Base-by-base conservation (phyloP, 2,888 invertebrate genomes). In the Nomada ferruginata region DNA sequence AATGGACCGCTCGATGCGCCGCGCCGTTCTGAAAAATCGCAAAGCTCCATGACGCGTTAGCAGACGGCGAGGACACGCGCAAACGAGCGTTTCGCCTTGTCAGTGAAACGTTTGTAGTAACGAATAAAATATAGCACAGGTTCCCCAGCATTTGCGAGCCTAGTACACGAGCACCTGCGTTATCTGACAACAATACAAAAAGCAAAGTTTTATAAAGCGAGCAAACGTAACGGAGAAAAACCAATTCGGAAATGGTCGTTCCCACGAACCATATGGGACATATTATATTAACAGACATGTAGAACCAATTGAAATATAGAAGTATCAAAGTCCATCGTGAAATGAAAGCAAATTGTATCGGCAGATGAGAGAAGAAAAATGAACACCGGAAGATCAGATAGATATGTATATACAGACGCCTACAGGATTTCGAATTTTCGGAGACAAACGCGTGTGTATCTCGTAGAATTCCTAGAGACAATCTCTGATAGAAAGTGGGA, bases 401-500 rank as follows among this genome's bases (percentile, higher is more conserved):
- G 36, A 36, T 36, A 36, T 36, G 36, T 36, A 42, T 20, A 4
- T 26, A 50, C 18, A 52, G n/a, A n/a, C 7, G 29, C 18, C 0
- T 2, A 1, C 11, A 29, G 50, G 9, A 29, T 65, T 11, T 52
- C n/a, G 2, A 52, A n/a, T 2, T 52, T 29, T 2, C 7, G 11
- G 20, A 36, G 13, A 13, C 4, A 0, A 20, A 20, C 15, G 13
- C 2, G 47, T 3, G 20, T 18, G 20, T 2, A 9, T 3, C 18
- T 13, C 29, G 52, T 4, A 52, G 50, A 53, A 76, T 53, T 50
- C 1, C 29, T n/a, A 23, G 2, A n/a, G 4, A 57, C 11, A 23
- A 44, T 63, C 26, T 68, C 66, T 47, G 26, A 64, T 53, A 36
- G 29, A 52, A 36, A 65, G 47, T 26, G 70, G 13, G n/a, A n/a